Evolutionary conservation across 1,140 invertebrate species (phyloP).

Genomic region (Hyles vespertilio): DNA sequence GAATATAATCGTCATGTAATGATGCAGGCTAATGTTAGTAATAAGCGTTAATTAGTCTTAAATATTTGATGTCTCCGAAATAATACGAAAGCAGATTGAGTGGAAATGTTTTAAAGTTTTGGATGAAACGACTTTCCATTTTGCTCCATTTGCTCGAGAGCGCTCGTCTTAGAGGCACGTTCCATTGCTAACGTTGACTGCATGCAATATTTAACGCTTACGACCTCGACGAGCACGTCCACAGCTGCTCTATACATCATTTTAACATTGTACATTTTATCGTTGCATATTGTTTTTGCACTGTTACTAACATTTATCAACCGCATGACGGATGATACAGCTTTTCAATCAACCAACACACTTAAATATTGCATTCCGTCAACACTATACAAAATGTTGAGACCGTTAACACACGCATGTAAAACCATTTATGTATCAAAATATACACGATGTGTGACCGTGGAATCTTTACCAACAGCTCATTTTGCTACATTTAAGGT

Average conservation of each 20-base stretch:
- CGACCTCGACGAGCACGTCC: conserved; percentile 48
- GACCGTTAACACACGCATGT: conserved; percentile 44
- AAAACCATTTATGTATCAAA: conserved; percentile 38
- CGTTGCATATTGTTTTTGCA: conserved; percentile 39
- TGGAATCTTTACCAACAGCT: conserved; percentile 14
- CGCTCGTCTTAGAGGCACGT: conserved; percentile 65
- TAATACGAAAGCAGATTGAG: conserved; percentile 17
- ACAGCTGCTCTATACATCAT: conserved; percentile 49
- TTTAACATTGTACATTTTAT: conserved; percentile 35
- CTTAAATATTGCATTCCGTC: conserved; percentile 74
- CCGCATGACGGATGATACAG: conserved; percentile 45
- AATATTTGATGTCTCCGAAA: conserved; percentile 16
- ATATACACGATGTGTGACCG: conserved; percentile 17
- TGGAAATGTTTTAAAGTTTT: conserved; percentile 25
- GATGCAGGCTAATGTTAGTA: conserved; percentile 15
- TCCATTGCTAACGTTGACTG: conserved; percentile 71
- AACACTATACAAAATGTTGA: conserved; percentile 45
- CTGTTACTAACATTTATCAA: conserved; percentile 37
- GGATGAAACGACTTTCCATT: conserved; percentile 34
- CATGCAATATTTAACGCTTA: conserved; percentile 75
- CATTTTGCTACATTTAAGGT: conserved; percentile 34
- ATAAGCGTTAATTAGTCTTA: conserved; percentile 21
- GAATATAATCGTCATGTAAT: conserved; percentile 3
- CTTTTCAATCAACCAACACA: conserved; percentile 44
- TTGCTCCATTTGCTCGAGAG: conserved; percentile 59